These are phyloP conservation scores for Myrmophylax atrothorax DNA, from an alignment of 2,113 vertebrate species.

Conservation along the genomic window DNA sequence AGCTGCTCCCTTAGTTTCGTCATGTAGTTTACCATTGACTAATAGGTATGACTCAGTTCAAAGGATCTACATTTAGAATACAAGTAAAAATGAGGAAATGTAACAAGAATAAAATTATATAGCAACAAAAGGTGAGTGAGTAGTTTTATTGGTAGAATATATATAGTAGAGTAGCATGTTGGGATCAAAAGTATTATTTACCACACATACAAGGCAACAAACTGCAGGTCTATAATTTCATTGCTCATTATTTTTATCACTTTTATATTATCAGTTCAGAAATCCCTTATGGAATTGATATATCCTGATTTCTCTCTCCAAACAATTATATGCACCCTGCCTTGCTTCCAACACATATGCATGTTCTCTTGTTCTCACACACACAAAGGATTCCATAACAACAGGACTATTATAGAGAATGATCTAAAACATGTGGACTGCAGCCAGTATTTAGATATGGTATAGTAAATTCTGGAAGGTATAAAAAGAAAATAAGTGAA, in stretches of 20 bases:
- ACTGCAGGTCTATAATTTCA: background rate
- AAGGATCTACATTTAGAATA: background rate
- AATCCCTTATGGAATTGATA: slow-evolving; percentile 49
- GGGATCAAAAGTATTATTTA: slow-evolving; percentile 23
- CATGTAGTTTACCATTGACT: background rate
- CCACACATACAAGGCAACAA: background rate
- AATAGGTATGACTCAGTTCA: background rate
- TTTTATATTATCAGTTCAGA: slow-evolving; percentile 24
- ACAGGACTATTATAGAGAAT: slow-evolving; percentile 66
- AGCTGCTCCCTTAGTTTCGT: background rate
- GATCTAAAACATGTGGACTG: slow-evolving; percentile 71
- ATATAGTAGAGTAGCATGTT: background rate
- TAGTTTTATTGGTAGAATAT: background rate
- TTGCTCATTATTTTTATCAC: slow-evolving; percentile 1
- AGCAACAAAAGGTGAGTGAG: background rate
- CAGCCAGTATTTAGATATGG: slow-evolving; percentile 72
- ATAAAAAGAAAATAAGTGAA: slow-evolving; percentile 70
- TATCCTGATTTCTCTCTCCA: slow-evolving; percentile 35
- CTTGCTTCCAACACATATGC: slow-evolving; percentile 46
- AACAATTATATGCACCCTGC: slow-evolving; percentile 45
- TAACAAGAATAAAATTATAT: background rate
- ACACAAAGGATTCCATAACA: slow-evolving; percentile 59
- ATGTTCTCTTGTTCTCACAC: slow-evolving; percentile 42
- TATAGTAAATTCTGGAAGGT: slow-evolving; percentile 68
- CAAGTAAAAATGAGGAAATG: background rate